Conservation (phyloP, 1,140 invertebrate genomes). For the Rhyzopertha dominica region DNA sequence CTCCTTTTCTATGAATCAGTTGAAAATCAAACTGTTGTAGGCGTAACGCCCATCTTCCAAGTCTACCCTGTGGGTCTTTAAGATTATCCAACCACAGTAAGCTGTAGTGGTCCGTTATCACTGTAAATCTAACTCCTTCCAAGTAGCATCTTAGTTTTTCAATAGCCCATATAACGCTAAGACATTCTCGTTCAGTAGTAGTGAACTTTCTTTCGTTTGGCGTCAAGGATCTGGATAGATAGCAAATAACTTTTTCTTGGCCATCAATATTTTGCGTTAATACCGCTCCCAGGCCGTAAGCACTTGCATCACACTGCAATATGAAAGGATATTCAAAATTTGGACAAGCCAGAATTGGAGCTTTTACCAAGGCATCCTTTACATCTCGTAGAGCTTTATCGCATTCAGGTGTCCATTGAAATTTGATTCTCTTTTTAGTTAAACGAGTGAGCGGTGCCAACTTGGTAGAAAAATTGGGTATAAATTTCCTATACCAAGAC, state of each 20-base stretch:
- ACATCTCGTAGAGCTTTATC: too few relatives aligned
- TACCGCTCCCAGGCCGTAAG: conserved; percentile 16
- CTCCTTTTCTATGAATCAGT: too few relatives aligned
- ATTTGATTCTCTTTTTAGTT: too few relatives aligned
- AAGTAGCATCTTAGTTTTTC: conserved; percentile 36
- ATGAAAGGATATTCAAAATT: too few relatives aligned
- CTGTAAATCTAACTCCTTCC: conserved; percentile 38
- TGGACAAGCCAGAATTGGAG: too few relatives aligned
- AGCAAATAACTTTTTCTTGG: conserved; percentile 15
- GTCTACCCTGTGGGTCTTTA: conserved; percentile 26
- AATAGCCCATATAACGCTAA: conserved; percentile 44
- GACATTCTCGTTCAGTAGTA: conserved; percentile 42
- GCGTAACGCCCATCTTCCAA: conserved; percentile 44
- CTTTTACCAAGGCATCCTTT: too few relatives aligned
- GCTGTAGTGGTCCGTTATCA: conserved; percentile 22
- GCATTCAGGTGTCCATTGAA: too few relatives aligned
- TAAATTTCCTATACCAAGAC: too few relatives aligned
- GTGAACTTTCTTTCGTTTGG: conserved; percentile 40
- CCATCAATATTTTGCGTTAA: conserved; percentile 6
- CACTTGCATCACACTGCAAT: conserved; percentile 24
- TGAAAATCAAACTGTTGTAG: conserved; percentile 36
- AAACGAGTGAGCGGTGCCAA: too few relatives aligned
- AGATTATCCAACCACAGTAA: conserved; percentile 3
- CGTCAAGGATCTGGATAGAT: conserved; percentile 31
- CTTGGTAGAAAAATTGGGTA: too few relatives aligned